Evolutionary conservation across 1,140 invertebrate genomes (phyloP).

Genomic region (Cyphomyrmex costatus): DNA sequence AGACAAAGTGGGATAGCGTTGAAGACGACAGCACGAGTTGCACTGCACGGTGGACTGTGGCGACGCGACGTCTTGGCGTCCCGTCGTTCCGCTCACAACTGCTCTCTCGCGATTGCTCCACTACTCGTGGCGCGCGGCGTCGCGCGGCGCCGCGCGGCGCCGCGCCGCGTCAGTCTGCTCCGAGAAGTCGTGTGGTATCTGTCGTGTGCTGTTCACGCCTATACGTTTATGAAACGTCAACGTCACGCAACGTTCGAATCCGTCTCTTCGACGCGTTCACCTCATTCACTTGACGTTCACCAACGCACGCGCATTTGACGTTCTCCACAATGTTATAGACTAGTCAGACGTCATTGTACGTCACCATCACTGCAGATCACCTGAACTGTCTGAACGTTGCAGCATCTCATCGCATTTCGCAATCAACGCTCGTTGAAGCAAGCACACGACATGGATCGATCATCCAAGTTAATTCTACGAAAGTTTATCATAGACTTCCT

Average conservation of each 20-base stretch:
- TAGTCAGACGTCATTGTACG: too few relatives aligned
- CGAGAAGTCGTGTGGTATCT: background rate
- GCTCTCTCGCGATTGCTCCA: too few relatives aligned
- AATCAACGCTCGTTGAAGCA: background rate
- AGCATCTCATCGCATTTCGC: background rate
- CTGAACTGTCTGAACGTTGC: background rate
- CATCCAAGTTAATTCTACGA: slow-evolving; percentile 74
- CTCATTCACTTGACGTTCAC: background rate
- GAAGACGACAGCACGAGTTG: too few relatives aligned
- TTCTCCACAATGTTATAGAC: too few relatives aligned
- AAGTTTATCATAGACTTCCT: slow-evolving; percentile 80
- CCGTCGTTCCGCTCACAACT: too few relatives aligned
- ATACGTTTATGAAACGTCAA: slow-evolving; percentile 18
- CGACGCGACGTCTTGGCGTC: too few relatives aligned
- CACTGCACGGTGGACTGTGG: too few relatives aligned
- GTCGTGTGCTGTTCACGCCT: background rate
- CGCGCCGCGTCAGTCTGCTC: background rate
- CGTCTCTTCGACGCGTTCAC: background rate
- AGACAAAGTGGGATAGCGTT: too few relatives aligned
- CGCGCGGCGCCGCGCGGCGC: too few relatives aligned
- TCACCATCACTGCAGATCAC: too few relatives aligned
- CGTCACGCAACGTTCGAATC: background rate
- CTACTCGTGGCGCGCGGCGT: too few relatives aligned
- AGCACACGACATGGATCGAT: slow-evolving; percentile 79
- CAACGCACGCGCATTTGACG: too few relatives aligned